These are phyloP conservation scores for Xylocopa sonorina DNA, from an alignment of 1,140 invertebrate genomes.

Conservation along the genomic window DNA sequence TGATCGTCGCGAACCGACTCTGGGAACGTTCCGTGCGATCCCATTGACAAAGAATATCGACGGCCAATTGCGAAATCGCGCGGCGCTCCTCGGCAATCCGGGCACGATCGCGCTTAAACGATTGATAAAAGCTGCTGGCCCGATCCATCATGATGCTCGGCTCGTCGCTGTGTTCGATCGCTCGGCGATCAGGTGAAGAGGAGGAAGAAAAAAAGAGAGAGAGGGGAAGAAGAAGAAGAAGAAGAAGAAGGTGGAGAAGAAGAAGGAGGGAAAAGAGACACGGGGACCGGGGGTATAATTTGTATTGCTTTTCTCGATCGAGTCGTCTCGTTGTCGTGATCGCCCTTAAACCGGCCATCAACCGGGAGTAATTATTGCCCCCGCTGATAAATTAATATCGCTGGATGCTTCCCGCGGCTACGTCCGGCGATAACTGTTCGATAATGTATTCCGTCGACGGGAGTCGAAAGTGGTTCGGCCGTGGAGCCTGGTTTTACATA, in stretches of 20 bases:
- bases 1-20: constrained; percentile 57
- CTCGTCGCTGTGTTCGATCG: constrained; percentile 43
- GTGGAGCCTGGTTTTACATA: neutral
- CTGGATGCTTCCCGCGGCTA: constrained; percentile 8
- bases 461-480: neutral
- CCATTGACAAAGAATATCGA: constrained; percentile 74
- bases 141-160: constrained; percentile 72
- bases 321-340: constrained; percentile 6
- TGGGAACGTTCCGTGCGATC: constrained; percentile 50
- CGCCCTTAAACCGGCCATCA: constrained; percentile 9
- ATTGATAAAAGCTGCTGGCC: constrained; percentile 73
- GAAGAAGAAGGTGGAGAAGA: too few relatives aligned
- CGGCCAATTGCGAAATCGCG: constrained; percentile 55
- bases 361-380: constrained; percentile 30
- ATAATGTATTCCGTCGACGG: neutral
- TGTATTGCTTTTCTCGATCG: constrained; percentile 38
- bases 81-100: constrained; percentile 68
- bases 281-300: constrained; percentile 29
- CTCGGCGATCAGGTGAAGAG: neutral
- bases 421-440: constrained; percentile 23
- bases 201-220: too few relatives aligned
- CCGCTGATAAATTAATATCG: constrained; percentile 47
- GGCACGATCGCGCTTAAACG: constrained; percentile 70
- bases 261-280: neutral
- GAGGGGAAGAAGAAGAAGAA: neutral